A percentile compares a stretch with the other conserved stretches of the same genome.
These are phyloP conservation scores for Chloropsis hardwickii DNA, from an alignment of 2,113 vertebrate genomes.

Conservation along the genomic window DNA sequence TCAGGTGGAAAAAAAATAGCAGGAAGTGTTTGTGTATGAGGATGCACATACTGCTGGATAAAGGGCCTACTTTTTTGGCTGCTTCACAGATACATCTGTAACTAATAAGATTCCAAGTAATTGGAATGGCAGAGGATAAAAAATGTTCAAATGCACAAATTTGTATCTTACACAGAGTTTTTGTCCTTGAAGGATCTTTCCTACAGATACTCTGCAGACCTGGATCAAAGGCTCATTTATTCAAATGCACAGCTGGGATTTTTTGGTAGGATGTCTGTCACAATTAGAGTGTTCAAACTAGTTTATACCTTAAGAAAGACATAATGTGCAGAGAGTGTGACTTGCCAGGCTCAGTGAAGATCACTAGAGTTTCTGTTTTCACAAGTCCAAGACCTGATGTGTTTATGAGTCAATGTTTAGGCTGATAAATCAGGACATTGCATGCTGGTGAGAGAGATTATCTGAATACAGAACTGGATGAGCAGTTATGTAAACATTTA, in stretches of 20 bases:
- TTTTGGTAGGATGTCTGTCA: not conserved
- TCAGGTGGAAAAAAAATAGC: not conserved
- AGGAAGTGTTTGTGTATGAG: not conserved
- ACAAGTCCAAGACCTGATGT: not conserved
- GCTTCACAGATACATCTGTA: not conserved
- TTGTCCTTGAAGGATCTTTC: not conserved
- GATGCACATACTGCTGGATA: not conserved
- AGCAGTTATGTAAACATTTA: not conserved
- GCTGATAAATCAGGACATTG: not conserved
- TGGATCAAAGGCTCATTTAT: not conserved
- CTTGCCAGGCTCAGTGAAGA: not conserved
- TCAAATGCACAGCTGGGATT: not conserved
- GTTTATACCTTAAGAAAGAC: not conserved
- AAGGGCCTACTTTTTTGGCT: not conserved
- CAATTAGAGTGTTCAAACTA: not conserved
- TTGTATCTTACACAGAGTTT: not conserved
- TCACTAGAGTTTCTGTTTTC: not conserved
- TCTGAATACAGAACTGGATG: not conserved
- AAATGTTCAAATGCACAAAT: not conserved
- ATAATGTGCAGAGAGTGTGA: not conserved
- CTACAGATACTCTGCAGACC: not conserved
- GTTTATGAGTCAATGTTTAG: not conserved
- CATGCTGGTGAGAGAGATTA: not conserved
- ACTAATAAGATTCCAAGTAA: not conserved
- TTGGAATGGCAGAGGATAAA: not conserved